Base-by-base conservation (phyloP, 2,888 invertebrate genomes). In the Venusia cambrica region DNA sequence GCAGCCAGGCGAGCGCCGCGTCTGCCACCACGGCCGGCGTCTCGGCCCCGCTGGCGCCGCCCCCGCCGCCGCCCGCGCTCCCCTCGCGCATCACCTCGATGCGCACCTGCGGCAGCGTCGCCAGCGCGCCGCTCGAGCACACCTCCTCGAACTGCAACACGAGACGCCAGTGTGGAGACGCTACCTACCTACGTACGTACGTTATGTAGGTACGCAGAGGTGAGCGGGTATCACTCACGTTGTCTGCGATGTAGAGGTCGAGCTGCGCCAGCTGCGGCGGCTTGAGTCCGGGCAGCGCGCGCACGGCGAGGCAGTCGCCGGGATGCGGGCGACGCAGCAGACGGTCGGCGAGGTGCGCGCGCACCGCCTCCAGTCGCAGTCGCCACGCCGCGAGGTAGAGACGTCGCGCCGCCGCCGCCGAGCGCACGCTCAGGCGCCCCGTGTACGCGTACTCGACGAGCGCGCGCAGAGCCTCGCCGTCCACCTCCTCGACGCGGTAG, bases 371-470 rank as follows among this genome's bases (percentile, higher is more conserved):
- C 88, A 96, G 91, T 68, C 93, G 92, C 60, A 96, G 88, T 40
- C 91, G 90, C 67, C 89, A 90, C 4, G 96, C 95, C n/a, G 94
- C 92, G 61, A 91, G 84, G 88, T 95, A 96, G 39, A 96, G 91
- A 9, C 92, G 90, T 61, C 92, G 92, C 36, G 96, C 90, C 48
- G 81, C 79, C 21, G 62, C 62, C 44, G 85, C 74, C 32, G 58
- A 66, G 33, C 81, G 80, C 44, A 89, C 89, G 41, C 78, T 74
- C 51, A 90, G 67, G 75, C 90, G 90, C 12, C 93, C 92, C 6
- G 95, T 95, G 80, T 96, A 97, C 25, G 93, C 93, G 81, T 93
- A 96, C 66, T 95, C 93, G 24, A 96, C 90, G 21, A 96, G 88
- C 45, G 91, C 90, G 53, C 92, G 91, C 62, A 96, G 87, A 25